Base-by-base conservation (phyloP, 2,113 vertebrate genomes). In the Thymallus thymallus region DNA sequence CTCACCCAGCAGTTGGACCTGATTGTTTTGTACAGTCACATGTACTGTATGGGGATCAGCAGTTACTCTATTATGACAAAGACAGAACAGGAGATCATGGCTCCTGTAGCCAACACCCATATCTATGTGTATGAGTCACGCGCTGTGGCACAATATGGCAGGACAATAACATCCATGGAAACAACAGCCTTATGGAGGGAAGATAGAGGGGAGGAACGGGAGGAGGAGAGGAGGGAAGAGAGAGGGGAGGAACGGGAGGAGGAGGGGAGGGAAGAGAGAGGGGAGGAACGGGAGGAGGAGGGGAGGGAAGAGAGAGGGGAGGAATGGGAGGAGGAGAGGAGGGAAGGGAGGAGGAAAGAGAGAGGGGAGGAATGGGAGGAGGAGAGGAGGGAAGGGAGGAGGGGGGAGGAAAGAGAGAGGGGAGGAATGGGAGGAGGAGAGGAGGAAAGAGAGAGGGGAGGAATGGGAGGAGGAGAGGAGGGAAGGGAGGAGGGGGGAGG, bases 21-120 rank as follows among this genome's bases (percentile, higher is more conserved):
- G 9, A 10, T 41, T 41, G 35, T 41, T 9, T 41, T 41, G 35
- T 41, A 41, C 35, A 41, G 35, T 41, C 35, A 9, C 2, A 2
- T 35, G 2, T 41, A 9, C 51, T 5, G 4, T 55, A 18, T 55
- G 51, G 5, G 51, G 51, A 3, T 1, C 20, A 16, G 14, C 1
- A 55, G 1, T 16, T 20, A n/a, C n/a, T n/a, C n/a, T 18, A 55
- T 16, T 55, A 3, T 55, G 3, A 55, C 51, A 55, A 55, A 55
- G 51, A 55, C 51, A 55, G 3, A 55, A 41, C 35, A 41, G 35
- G 0, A 7, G 35, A 41, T 41, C 35, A 7, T 10, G 26, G 24
- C 12, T 30, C 62, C 24, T 64, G 5, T 1, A 81, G 81, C 71
- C 75, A 77, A 85, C 88, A 82, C 85, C 82, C 82, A 85, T 78